phyloP scores from a whole-genome alignment of 2,113 vertebrate species.

The Arothron firmamentum region DNA sequence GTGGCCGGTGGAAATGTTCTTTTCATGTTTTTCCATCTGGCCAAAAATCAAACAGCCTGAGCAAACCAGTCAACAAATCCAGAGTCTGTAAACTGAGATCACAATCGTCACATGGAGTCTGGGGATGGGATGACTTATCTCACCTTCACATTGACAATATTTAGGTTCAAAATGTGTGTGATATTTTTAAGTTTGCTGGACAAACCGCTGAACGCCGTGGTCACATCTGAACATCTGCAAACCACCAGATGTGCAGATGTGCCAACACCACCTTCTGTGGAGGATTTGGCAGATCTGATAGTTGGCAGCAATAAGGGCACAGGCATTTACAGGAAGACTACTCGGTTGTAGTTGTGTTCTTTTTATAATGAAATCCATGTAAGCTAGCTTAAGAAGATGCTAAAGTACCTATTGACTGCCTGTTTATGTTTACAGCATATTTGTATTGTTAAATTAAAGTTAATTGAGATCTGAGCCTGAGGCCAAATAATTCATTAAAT shows the following conservation, averaged over 20 bases:
- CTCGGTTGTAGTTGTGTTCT: not conserved
- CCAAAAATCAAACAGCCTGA: too few relatives aligned
- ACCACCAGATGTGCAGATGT: slow-evolving; percentile 41
- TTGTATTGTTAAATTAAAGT: too few relatives aligned
- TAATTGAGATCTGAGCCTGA: too few relatives aligned
- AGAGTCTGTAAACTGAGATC: not conserved
- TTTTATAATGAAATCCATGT: not conserved
- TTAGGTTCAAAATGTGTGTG: slow-evolving; percentile 1
- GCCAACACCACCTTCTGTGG: slow-evolving; percentile 14
- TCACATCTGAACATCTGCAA: slow-evolving; percentile 45
- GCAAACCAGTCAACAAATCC: too few relatives aligned
- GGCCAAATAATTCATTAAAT: too few relatives aligned
- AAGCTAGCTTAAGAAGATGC: too few relatives aligned
- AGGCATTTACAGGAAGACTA: too few relatives aligned
- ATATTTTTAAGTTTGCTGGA: slow-evolving; percentile 30
- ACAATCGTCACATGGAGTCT: slow-evolving; percentile 1
- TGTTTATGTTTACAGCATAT: too few relatives aligned
- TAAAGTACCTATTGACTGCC: too few relatives aligned
- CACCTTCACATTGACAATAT: slow-evolving; percentile 8
- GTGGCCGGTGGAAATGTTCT: slow-evolving; percentile 25
- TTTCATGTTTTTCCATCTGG: not conserved
- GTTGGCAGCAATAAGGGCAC: not conserved
- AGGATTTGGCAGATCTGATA: slow-evolving; percentile 58
- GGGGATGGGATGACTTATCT: slow-evolving; percentile 15
- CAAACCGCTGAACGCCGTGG: slow-evolving; percentile 25